A percentile compares a stretch with the other conserved stretches of the same genome.
Evolutionary conservation across 2,888 invertebrate genomes (phyloP).

Genomic region (Nephrotoma flavescens): DNA sequence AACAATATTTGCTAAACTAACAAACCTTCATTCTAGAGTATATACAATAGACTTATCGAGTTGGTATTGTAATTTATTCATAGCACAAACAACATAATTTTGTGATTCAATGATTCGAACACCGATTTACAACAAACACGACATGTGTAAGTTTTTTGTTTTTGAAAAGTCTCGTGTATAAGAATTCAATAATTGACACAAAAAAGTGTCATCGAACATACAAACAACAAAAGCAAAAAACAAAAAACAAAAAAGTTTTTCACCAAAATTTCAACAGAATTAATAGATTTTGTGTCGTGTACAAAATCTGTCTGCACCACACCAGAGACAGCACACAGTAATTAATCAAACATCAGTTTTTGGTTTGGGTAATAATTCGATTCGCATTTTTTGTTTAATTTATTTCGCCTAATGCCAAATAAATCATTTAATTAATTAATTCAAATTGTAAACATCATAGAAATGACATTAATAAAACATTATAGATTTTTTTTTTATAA

Average conservation of each 20-base stretch:
- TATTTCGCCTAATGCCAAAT: background rate
- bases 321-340: background rate
- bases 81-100: background rate
- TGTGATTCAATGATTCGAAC: background rate
- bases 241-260: too few species aligned
- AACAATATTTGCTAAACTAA: background rate
- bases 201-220: background rate
- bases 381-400: background rate
- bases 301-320: background rate
- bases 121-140: background rate
- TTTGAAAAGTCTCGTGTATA: background rate
- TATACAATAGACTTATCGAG: background rate
- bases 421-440: background rate
- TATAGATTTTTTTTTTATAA: background rate
- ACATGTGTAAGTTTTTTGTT: background rate
- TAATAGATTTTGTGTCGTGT: background rate
- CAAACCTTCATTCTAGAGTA: background rate
- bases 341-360: background rate
- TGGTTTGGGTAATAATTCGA: background rate
- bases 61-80: background rate
- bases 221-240: background rate
- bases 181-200: background rate
- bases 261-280: background rate
- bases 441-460: background rate
- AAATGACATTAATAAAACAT: background rate